These are phyloP conservation scores for Enteromius argenteus DNA, from an alignment of 2,797 vertebrate genomes.

Conservation along the genomic window DNA sequence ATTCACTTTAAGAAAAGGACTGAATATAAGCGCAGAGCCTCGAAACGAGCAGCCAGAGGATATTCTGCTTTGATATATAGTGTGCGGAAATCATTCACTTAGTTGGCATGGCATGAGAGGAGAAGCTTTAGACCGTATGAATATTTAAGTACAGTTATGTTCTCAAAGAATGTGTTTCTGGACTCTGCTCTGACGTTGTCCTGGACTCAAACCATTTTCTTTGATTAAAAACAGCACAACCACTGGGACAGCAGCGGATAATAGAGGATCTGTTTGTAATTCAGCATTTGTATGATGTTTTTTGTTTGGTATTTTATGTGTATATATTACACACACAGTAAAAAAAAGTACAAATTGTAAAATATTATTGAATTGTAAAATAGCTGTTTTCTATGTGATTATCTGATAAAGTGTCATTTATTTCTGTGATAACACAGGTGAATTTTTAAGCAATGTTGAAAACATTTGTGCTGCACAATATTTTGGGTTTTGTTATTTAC, in stretches of 20 bases:
- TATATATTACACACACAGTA: neutral
- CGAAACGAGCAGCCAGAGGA: neutral
- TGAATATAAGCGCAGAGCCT: conserved; percentile 7
- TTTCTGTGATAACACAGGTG: neutral
- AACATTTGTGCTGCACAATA: no score
- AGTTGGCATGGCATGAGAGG: conserved; percentile 4
- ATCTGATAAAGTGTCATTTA: neutral
- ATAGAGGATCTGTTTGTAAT: no score
- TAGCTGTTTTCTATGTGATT: neutral
- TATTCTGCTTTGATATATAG: conserved; percentile 28
- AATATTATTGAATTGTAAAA: neutral
- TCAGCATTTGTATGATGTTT: neutral
- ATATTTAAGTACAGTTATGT: conserved; percentile 19
- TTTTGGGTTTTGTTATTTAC: no score
- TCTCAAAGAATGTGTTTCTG: conserved; percentile 1
- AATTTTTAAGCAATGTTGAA: neutral
- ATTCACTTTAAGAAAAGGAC: conserved; percentile 33
- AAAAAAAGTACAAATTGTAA: neutral
- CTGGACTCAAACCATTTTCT: neutral
- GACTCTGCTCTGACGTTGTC: neutral
- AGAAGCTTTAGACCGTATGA: neutral
- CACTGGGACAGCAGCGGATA: neutral
- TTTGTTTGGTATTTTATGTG: neutral
- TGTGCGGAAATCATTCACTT: conserved; percentile 18
- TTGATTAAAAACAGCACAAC: neutral